Base-by-base conservation (phyloP, 2,113 vertebrate species). In the Oreochromis aureus region DNA sequence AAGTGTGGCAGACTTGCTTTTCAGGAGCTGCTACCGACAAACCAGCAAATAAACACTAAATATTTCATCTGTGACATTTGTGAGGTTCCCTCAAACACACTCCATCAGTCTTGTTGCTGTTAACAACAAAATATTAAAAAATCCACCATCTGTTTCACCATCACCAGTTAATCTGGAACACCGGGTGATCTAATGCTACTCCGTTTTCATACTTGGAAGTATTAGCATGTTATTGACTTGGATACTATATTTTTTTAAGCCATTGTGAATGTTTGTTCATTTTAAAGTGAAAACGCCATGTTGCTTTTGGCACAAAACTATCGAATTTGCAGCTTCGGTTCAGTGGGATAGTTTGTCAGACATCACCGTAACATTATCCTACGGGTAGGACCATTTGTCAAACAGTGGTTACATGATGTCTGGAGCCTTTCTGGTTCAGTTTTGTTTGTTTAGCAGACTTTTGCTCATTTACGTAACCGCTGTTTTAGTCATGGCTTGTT, bases 381-480 rank as follows among this genome's bases (percentile, higher is more conserved):
- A 24, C 54, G 24, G 0, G 54, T 13, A 7, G 54, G 54, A 56
- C 54, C 2, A 6, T 56, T 56, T 56, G 54, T 56, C 3, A 56
- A 56, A 24, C 54, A 0, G 54, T 4, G 22, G 54, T 24, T 24
- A 56, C 54, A 13, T 56, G 54, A 56, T 56, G 54, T 56, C 54
- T 27, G 54, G 54, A 56, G 22, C 13, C 22, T 4, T 2, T 56
- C 54, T 24, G 54, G 54, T 56, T 56, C 54, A 56, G 54, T 3
- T 56, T 56, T 56, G 54, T 56, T 56, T 56, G 54, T 56, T 56
- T 56, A 56, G 55, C 55, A 56, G 22, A 56, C 55, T 7, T 56
- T 3, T 13, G 11, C 0, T 56, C 22, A 56, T 27, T 27, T 56
- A 4, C 11, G 55, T 56, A 56, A 56, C 22, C 0, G 55, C 55